Percentiles rank a stretch among this genome's conserved stretches.
Conservation (phyloP, 2,888 invertebrate species). For the Urechis unicinctus region DNA sequence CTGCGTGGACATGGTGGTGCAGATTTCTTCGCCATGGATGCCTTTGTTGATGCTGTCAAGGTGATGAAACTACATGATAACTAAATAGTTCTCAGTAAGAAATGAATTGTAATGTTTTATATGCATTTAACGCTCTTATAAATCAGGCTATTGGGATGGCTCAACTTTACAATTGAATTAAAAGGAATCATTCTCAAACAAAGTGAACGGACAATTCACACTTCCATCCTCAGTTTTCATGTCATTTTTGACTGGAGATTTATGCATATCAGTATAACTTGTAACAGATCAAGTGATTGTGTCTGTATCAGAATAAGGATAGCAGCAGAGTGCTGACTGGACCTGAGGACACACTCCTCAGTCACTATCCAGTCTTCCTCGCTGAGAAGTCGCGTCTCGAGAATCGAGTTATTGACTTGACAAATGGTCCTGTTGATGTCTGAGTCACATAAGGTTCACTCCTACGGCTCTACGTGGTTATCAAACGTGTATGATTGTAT, state of each 20-base stretch:
- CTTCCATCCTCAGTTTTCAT: too few species aligned
- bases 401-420: slow-evolving; percentile 31
- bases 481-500: too few species aligned
- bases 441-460: not conserved
- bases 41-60: slow-evolving; percentile 35
- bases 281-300: not conserved
- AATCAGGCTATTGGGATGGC: too few species aligned
- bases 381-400: slow-evolving; percentile 44
- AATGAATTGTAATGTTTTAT: too few species aligned
- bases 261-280: not conserved
- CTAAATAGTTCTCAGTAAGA: too few species aligned
- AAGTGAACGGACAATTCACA: too few species aligned
- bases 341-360: slow-evolving; percentile 40
- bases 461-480: too few species aligned
- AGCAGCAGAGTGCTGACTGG: slow-evolving; percentile 31
- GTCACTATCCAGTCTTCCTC: slow-evolving; percentile 45
- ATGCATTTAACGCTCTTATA: too few species aligned
- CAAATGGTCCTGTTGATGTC: not conserved
- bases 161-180: too few species aligned
- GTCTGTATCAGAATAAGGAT: slow-evolving; percentile 18
- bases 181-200: too few species aligned
- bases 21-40: slow-evolving; percentile 36
- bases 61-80: too few species aligned
- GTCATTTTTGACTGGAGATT: too few species aligned
- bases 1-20: slow-evolving; percentile 42